phyloP scores from a whole-genome alignment of 2,888 invertebrate genomes.

The Hydraecia micacea region DNA sequence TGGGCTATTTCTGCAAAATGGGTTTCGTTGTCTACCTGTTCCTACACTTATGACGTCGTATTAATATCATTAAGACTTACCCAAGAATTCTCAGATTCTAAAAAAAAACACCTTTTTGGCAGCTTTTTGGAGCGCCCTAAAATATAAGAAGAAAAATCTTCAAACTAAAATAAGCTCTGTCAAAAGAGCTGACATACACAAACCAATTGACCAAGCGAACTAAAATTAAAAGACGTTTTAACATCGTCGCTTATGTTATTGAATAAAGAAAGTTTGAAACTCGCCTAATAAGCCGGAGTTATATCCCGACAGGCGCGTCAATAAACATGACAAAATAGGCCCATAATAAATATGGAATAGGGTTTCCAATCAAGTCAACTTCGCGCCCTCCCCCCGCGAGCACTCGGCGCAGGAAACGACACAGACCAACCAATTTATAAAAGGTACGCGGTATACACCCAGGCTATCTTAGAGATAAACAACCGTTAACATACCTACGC shows the following conservation, averaged over 20 bases:
- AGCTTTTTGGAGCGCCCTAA: not conserved
- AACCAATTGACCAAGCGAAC: constrained; percentile 21
- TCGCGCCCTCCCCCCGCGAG: constrained; percentile 77
- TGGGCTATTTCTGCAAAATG: not conserved
- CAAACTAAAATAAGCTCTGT: not conserved
- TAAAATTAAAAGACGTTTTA: constrained; percentile 47
- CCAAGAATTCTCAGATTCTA: not conserved
- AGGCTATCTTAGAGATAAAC: not conserved
- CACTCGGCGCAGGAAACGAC: constrained; percentile 74
- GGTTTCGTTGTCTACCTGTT: not conserved
- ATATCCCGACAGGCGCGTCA: constrained; percentile 81
- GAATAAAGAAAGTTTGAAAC: constrained; percentile 72
- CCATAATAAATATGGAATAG: constrained; percentile 90
- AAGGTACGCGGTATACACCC: constrained; percentile 45
- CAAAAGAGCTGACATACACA: not conserved
- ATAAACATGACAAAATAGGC: constrained; percentile 89
- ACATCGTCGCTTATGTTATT: constrained; percentile 66
- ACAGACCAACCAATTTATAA: constrained; percentile 72
- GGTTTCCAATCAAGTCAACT: constrained; percentile 89
- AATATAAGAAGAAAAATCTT: not conserved
- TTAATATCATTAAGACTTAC: not conserved
- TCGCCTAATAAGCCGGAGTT: constrained; percentile 74
- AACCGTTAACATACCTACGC: not conserved
- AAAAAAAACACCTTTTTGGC: not conserved
- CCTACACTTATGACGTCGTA: constrained; percentile 4